Conservation (phyloP, 2,797 vertebrate species). For the Notamacropus eugenii region DNA sequence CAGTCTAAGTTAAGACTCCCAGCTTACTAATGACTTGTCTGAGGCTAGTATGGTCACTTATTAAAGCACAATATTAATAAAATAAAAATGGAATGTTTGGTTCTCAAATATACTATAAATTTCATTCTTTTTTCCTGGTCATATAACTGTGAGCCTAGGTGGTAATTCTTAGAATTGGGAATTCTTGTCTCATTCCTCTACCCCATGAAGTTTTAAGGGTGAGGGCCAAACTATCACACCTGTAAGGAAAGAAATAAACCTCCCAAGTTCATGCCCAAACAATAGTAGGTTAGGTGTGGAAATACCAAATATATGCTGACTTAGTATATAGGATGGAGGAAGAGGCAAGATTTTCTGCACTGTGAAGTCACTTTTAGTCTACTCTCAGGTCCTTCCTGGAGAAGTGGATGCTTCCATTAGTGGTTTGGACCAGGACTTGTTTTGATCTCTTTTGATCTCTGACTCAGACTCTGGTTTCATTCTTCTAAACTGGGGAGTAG, state of each 20-base stretch:
- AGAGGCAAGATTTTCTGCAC: background rate
- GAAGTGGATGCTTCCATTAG: background rate
- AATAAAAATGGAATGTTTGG: background rate
- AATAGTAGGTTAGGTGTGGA: background rate
- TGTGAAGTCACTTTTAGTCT: background rate
- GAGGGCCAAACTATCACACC: background rate
- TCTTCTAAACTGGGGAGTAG: background rate
- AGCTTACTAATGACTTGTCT: background rate
- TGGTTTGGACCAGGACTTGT: background rate
- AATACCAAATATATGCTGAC: background rate
- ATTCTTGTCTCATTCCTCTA: background rate
- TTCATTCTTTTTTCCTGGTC: background rate
- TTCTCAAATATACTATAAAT: background rate
- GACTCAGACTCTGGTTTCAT: background rate
- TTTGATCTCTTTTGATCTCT: background rate
- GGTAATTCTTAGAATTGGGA: background rate
- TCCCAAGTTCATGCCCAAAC: background rate
- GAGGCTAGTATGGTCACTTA: background rate
- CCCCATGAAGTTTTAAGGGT: background rate
- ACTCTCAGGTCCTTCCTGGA: background rate
- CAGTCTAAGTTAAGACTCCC: background rate
- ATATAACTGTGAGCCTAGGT: background rate
- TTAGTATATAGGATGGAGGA: background rate
- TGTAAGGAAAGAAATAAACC: background rate
- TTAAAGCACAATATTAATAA: background rate